Evolutionary conservation across 2,888 invertebrate species (phyloP).

Genomic region (Orthosia gothica): DNA sequence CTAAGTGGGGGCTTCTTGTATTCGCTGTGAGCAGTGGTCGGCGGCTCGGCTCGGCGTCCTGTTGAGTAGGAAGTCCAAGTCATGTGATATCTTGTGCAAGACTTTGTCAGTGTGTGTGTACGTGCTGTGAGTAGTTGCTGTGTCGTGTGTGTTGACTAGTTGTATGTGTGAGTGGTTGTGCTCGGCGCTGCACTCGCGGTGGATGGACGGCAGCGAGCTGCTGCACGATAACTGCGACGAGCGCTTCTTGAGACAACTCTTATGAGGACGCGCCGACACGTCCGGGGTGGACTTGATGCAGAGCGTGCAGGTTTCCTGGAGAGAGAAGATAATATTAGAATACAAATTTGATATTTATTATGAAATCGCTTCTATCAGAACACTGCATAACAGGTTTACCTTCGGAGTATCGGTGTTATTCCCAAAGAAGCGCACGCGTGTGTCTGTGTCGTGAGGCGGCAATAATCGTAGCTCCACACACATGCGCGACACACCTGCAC

Average conservation of each 20-base stretch:
- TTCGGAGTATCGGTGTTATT: constrained; percentile 80
- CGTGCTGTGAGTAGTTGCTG: constrained; percentile 75
- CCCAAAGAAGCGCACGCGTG: constrained; percentile 72
- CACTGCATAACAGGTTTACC: constrained; percentile 33
- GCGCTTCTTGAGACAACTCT: constrained; percentile 87
- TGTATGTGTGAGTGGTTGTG: constrained; percentile 82
- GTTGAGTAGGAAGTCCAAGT: constrained; percentile 95
- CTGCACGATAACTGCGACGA: constrained; percentile 77
- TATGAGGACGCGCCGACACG: constrained; percentile 85
- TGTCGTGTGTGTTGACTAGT: constrained; percentile 80
- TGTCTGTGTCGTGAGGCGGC: constrained; percentile 69
- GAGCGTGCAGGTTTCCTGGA: constrained; percentile 82
- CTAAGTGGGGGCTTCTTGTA: constrained; percentile 87
- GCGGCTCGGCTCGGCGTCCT: constrained; percentile 87
- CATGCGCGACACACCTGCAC: constrained; percentile 80
- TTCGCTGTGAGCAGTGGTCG: constrained; percentile 74
- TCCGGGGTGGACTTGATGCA: constrained; percentile 87
- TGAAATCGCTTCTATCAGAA: not conserved
- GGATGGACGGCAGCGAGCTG: constrained; percentile 84
- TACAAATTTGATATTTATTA: not conserved
- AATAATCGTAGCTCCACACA: constrained; percentile 91
- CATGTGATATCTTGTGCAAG: constrained; percentile 95
- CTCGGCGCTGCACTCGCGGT: constrained; percentile 70
- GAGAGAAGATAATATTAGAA: not conserved
- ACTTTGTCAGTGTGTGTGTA: constrained; percentile 91